Percentiles rank a stretch among this genome's conserved stretches.
phyloP scores from a whole-genome alignment of 1,140 invertebrate genomes.

The Daktulosphaira vitifoliae region DNA sequence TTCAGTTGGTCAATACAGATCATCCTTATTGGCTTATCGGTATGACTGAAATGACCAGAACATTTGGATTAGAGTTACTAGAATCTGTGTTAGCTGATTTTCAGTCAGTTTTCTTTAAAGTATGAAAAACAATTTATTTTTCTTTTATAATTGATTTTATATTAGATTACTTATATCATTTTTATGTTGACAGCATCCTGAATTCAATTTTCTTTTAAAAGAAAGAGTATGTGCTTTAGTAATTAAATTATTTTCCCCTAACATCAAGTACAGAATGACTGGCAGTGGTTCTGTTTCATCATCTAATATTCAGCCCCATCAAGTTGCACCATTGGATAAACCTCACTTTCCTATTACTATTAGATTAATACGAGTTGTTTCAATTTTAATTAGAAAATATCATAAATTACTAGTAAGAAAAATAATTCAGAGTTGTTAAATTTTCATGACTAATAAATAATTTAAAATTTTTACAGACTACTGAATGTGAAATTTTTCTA shows the following conservation, averaged over 20 bases:
- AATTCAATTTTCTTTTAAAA: conserved; percentile 91
- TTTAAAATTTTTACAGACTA: conserved; percentile 55
- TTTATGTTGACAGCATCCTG: conserved; percentile 64
- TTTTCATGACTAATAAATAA: not conserved
- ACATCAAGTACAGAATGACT: conserved; percentile 75
- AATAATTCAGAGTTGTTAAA: too few relatives aligned
- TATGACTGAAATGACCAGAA: conserved; percentile 93
- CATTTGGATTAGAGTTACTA: conserved; percentile 89
- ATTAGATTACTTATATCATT: too few relatives aligned
- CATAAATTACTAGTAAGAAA: conserved; percentile 77
- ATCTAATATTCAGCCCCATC: conserved; percentile 40
- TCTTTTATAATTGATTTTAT: not conserved
- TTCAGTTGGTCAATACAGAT: conserved; percentile 92
- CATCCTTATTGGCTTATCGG: conserved; percentile 89
- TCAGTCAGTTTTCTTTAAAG: conserved; percentile 85
- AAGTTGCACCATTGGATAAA: conserved; percentile 67
- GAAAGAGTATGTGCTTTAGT: conserved; percentile 95
- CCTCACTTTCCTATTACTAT: conserved; percentile 96
- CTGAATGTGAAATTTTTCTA: conserved; percentile 97
- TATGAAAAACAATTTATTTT: conserved; percentile 43
- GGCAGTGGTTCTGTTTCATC: conserved; percentile 16
- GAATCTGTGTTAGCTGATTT: conserved; percentile 89
- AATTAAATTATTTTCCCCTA: conserved; percentile 95
- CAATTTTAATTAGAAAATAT: conserved; percentile 87
- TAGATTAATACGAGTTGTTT: conserved; percentile 83